phyloP scores from a whole-genome alignment of 2,888 invertebrate genomes.

The Epirrita christyi region DNA sequence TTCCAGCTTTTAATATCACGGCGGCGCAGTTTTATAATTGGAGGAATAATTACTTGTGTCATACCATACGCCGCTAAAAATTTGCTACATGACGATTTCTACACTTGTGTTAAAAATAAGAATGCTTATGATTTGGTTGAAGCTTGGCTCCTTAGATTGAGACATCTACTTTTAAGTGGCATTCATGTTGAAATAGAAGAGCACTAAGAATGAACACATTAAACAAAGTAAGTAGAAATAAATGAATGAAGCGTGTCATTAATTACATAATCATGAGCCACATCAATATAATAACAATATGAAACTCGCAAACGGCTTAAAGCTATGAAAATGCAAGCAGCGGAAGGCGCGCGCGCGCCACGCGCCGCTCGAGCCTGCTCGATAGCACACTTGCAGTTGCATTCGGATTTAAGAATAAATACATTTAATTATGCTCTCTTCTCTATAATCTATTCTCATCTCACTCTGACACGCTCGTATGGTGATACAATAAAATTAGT shows the following conservation, averaged over 20 bases:
- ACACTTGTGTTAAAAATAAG: constrained; percentile 54
- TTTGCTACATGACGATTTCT: constrained; percentile 50
- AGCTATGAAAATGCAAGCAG: constrained; percentile 48
- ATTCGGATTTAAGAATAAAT: constrained; percentile 9
- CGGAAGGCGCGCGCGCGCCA: constrained; percentile 50
- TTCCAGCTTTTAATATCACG: constrained; percentile 74
- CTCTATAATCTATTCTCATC: no score
- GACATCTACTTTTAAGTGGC: not conserved
- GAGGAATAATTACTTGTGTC: constrained; percentile 71
- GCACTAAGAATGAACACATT: no score
- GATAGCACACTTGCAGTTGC: constrained; percentile 4
- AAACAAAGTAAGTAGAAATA: no score
- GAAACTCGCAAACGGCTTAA: constrained; percentile 16
- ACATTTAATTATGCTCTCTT: not conserved
- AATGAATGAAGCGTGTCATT: constrained; percentile 7
- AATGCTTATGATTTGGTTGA: not conserved
- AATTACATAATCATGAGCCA: constrained; percentile 7
- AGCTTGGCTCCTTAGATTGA: no score
- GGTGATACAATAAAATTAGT: constrained; percentile 16
- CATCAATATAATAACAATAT: constrained; percentile 11
- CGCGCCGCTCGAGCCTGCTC: constrained; percentile 44
- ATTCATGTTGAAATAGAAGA: no score
- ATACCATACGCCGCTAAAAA: constrained; percentile 55
- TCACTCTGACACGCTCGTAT: no score
- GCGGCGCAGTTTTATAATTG: constrained; percentile 68